Evolutionary conservation across 53 echinoderm and acorn worm species (phyloP).

Genomic region (Mesocentrotus franciscanus): DNA sequence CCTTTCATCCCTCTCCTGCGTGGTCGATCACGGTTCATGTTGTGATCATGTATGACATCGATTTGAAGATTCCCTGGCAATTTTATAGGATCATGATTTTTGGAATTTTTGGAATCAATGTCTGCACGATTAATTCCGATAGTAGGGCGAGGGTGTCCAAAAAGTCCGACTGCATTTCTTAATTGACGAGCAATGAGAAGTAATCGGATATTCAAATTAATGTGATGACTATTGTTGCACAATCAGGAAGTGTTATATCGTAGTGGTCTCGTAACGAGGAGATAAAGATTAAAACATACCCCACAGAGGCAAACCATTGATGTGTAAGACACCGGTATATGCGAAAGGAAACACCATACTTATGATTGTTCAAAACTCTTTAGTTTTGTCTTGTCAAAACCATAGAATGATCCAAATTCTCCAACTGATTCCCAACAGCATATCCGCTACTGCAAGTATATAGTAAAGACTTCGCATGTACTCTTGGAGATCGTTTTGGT

Average conservation of each 20-base stretch:
- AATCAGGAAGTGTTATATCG: neutral
- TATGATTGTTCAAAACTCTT: neutral
- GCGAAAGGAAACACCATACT: neutral
- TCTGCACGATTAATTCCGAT: neutral
- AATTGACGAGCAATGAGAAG: neutral
- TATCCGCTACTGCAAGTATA: neutral
- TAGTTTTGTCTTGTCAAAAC: neutral
- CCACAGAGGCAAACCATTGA: conserved; percentile 4
- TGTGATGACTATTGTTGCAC: neutral
- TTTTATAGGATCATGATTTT: neutral
- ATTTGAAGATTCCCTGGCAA: neutral
- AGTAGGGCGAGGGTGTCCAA: neutral
- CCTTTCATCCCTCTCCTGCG: neutral
- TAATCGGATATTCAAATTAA: neutral
- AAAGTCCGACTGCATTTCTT: neutral
- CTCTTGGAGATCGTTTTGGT: neutral
- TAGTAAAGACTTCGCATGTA: neutral
- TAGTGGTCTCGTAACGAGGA: neutral
- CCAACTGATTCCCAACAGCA: conserved; percentile 22
- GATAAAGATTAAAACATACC: conserved; percentile 17
- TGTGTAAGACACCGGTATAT: neutral
- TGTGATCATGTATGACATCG: too few species aligned
- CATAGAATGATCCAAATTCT: neutral
- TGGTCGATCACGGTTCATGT: neutral
- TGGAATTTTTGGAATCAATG: neutral